Conservation (phyloP, 2,113 vertebrate species). For the Sphyrna mokarran region DNA sequence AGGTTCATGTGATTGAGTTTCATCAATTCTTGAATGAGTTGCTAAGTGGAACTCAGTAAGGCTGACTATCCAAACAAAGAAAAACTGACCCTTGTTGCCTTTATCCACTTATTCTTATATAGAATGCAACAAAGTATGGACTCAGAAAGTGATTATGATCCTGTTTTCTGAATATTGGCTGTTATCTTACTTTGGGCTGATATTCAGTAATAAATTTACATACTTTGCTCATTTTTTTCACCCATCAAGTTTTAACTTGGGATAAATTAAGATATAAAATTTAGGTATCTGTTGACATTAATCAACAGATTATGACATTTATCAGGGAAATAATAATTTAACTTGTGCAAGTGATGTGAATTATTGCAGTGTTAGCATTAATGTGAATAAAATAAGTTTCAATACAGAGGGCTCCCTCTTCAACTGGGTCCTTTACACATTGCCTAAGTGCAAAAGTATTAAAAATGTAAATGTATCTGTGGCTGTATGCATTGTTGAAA, state of each 20-base stretch:
- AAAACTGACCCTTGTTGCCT: background rate
- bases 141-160: background rate
- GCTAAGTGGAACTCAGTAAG: background rate
- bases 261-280: background rate
- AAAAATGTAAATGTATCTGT: background rate
- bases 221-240: background rate
- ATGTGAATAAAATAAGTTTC: background rate
- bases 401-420: background rate
- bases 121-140: background rate
- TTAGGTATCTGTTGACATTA: background rate
- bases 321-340: background rate
- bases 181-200: background rate
- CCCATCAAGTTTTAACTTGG: background rate
- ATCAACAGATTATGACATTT: background rate
- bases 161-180: background rate
- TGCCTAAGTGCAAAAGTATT: background rate
- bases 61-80: background rate
- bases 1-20: background rate
- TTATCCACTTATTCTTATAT: background rate
- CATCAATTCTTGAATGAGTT: background rate
- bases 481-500: background rate
- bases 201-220: background rate
- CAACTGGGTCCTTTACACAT: background rate
- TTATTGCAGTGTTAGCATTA: background rate
- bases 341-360: background rate